Conservation (phyloP, 2,113 vertebrate species). For the Hyperopisus bebe region DNA sequence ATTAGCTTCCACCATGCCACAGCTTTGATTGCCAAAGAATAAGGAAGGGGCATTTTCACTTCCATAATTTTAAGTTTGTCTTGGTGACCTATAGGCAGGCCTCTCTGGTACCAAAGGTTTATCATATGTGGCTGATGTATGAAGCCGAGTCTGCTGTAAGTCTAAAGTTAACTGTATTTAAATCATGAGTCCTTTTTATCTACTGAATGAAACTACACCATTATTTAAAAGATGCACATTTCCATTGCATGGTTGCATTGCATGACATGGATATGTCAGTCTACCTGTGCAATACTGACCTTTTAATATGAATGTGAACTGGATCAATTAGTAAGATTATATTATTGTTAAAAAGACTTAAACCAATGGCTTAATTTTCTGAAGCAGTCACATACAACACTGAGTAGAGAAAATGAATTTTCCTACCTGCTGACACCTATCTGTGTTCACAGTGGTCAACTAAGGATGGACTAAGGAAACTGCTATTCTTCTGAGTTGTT, state of each 20-base stretch:
- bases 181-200: neutral
- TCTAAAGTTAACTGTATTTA: neutral
- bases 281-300: neutral
- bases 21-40: neutral
- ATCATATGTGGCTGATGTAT: neutral
- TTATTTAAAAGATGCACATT: constrained; percentile 1
- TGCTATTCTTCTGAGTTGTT: constrained; percentile 32
- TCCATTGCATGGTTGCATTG: neutral
- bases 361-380: neutral
- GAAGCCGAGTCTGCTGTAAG: neutral
- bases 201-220: neutral
- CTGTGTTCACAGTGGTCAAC: neutral
- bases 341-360: neutral
- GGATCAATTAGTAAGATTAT: neutral
- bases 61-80: neutral
- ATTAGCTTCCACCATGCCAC: neutral
- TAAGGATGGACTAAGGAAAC: neutral
- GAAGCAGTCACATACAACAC: neutral
- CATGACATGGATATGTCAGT: too few species aligned
- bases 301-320: neutral
- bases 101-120: neutral
- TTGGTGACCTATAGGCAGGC: neutral
- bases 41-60: neutral
- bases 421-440: neutral
- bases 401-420: neutral